Evolutionary conservation across 2,888 invertebrate genomes (phyloP).

Genomic region (Holacanthella duospinosa): DNA sequence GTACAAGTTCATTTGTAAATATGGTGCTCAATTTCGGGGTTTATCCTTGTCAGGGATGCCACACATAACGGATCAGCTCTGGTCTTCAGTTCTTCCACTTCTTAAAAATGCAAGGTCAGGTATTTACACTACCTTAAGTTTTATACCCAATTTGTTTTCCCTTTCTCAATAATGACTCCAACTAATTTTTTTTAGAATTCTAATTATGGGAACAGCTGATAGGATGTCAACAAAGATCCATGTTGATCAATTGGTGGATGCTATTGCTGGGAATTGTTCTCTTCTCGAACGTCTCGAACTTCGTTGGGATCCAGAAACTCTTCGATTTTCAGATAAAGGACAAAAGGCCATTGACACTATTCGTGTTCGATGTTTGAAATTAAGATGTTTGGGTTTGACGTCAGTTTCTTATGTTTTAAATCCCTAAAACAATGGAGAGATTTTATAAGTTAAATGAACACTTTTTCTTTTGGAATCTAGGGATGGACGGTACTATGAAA

Average conservation of each 20-base stretch:
- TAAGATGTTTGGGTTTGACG: conserved; percentile 87
- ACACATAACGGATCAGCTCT: conserved; percentile 94
- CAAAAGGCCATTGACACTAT: conserved; percentile 98
- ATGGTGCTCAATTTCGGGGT: conserved; percentile 80
- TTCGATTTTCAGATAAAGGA: conserved; percentile 97
- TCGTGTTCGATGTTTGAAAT: conserved; percentile 83
- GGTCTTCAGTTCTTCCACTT: conserved; percentile 88
- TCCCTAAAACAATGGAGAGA: neutral
- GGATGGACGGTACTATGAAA: conserved; percentile 97
- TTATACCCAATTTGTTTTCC: neutral
- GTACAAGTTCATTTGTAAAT: conserved; percentile 78
- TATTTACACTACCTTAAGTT: neutral
- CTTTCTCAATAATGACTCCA: neutral
- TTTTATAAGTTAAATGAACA: neutral
- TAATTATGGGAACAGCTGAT: conserved; percentile 95
- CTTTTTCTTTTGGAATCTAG: too few species aligned
- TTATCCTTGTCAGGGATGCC: conserved; percentile 88
- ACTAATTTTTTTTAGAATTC: conserved; percentile 54
- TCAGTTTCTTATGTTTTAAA: conserved; percentile 45
- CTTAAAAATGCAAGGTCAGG: conserved; percentile 78
- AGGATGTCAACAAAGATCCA: conserved; percentile 91
- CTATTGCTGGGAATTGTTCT: conserved; percentile 84
- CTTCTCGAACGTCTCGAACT: conserved; percentile 83
- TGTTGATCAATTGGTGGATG: conserved; percentile 96
- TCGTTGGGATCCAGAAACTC: conserved; percentile 96